Evolutionary conservation across 2,888 invertebrate species (phyloP).

Genomic region (Acrobasis consociella): DNA sequence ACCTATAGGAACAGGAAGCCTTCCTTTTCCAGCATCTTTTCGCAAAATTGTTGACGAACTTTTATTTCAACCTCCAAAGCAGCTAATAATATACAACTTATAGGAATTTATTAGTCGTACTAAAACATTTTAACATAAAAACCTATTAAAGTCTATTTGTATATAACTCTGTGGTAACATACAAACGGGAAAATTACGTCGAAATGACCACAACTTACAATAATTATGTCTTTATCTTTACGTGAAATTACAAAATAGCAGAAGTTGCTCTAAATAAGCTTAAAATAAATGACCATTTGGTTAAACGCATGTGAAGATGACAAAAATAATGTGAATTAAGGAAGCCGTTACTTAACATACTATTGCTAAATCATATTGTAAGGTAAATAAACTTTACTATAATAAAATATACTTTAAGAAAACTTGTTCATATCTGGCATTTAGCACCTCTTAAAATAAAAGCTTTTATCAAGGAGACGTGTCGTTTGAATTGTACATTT

Average conservation of each 20-base stretch:
- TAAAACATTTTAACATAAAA: background rate
- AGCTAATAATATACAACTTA: no score
- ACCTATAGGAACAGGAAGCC: no score
- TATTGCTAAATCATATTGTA: background rate
- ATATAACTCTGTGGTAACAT: background rate
- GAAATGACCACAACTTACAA: conserved; percentile 6
- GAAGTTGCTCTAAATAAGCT: background rate
- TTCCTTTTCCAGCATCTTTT: no score
- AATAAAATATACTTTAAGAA: no score
- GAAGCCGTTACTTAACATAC: background rate
- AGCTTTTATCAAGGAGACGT: no score
- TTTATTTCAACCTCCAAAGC: no score
- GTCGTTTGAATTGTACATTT: no score
- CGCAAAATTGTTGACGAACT: no score
- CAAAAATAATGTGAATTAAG: background rate
- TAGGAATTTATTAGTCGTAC: no score
- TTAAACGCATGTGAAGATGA: background rate
- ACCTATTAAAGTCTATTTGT: background rate
- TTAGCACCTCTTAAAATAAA: no score
- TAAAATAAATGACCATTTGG: background rate
- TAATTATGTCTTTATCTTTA: conserved; percentile 20
- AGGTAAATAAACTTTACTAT: background rate
- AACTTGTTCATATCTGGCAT: no score
- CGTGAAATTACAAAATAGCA: conserved; percentile 10
- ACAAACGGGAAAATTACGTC: conserved; percentile 12